phyloP scores from a whole-genome alignment of 2,888 invertebrate genomes.

The Branchipolynoe longqiensis region DNA sequence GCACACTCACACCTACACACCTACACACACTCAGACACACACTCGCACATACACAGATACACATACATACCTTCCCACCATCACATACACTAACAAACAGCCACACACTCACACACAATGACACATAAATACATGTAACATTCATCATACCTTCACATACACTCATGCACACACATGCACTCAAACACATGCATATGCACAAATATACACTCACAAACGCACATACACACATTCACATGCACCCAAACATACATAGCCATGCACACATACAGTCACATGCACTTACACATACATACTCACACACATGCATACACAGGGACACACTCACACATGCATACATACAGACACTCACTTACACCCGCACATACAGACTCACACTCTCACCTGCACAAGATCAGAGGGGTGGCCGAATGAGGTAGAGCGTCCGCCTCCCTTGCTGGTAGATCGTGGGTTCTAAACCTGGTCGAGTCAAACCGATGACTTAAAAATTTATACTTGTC shows the following conservation, averaged over 20 bases:
- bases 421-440: no score
- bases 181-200: not conserved
- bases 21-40: not conserved
- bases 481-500: no score
- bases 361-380: not conserved
- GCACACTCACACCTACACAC: not conserved
- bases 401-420: no score
- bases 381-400: no score
- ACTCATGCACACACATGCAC: slow-evolving; percentile 5
- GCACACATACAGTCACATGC: not conserved
- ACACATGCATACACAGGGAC: not conserved
- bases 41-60: not conserved
- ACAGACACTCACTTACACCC: not conserved
- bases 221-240: not conserved
- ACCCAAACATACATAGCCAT: not conserved
- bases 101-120: not conserved
- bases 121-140: not conserved
- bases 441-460: no score
- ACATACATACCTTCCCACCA: not conserved
- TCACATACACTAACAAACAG: not conserved
- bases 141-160: not conserved
- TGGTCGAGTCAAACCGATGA: no score
- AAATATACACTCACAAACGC: not conserved
- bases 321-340: not conserved
- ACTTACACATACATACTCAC: not conserved